These are phyloP conservation scores for Montipora foliosa DNA, from an alignment of 64 coral and sea anemone genomes.

Conservation along the genomic window DNA sequence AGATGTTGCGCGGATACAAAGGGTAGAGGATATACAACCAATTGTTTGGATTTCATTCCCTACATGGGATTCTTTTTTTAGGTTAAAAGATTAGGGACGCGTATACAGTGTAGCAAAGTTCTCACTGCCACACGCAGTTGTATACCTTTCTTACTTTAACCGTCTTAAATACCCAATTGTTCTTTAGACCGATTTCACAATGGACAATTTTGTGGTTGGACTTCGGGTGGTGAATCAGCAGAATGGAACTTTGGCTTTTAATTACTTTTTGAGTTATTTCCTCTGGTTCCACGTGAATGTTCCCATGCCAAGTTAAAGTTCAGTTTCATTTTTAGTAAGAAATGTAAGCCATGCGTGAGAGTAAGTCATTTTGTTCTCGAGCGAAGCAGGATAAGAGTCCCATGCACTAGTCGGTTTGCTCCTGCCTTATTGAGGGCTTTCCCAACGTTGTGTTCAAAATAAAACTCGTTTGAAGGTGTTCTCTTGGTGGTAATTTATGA, in stretches of 20 bases:
- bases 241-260: not conserved
- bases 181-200: too few species aligned
- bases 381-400: too few species aligned
- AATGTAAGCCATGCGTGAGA: too few species aligned
- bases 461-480: not conserved
- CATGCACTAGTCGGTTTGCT: not conserved
- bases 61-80: too few species aligned
- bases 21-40: too few species aligned
- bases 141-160: too few species aligned
- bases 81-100: not conserved
- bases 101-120: not conserved
- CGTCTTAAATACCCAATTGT: too few species aligned
- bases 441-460: not conserved
- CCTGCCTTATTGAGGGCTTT: not conserved
- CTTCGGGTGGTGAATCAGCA: not conserved
- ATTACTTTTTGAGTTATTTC: not conserved
- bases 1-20: not conserved
- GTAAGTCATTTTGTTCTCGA: too few species aligned
- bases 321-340: too few species aligned
- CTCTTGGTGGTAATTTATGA: not conserved
- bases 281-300: conserved; percentile 1
- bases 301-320: too few species aligned
- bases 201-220: not conserved
- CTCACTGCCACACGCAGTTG: too few species aligned
- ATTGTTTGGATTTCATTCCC: too few species aligned